Conservation (phyloP, 2,797 vertebrate genomes). For the Danio aesculapii region DNA sequence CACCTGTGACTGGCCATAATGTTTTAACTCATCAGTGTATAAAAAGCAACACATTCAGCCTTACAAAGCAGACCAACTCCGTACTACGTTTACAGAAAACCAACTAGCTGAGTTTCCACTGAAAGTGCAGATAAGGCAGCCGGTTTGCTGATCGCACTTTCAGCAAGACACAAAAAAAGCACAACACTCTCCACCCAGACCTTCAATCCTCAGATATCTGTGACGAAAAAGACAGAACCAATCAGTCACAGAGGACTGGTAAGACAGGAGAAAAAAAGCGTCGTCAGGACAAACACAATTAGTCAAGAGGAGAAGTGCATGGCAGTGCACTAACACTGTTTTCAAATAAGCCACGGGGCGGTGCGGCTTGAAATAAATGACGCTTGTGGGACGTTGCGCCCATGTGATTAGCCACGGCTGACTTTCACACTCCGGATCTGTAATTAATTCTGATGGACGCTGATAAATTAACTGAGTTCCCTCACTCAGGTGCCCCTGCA, state of each 20-base stretch:
- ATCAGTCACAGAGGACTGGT: constrained; percentile 48
- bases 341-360: constrained; percentile 37
- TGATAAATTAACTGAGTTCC: constrained; percentile 58
- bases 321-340: constrained; percentile 36
- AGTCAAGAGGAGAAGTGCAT: constrained; percentile 44
- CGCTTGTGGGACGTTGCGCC: not conserved
- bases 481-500: constrained; percentile 43
- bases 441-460: constrained; percentile 59
- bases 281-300: constrained; percentile 56
- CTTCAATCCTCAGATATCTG: constrained; percentile 28
- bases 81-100: not conserved
- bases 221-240: constrained; percentile 35
- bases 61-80: not conserved
- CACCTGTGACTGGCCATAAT: too few species aligned
- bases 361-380: constrained; percentile 20
- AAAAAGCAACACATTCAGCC: not conserved
- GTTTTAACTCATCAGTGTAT: too few species aligned
- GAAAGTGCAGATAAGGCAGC: constrained; percentile 28
- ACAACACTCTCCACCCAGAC: not conserved
- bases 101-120: not conserved
- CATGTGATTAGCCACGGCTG: constrained; percentile 43
- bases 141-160: constrained; percentile 37
- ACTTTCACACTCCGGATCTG: constrained; percentile 43
- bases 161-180: constrained; percentile 23
- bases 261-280: constrained; percentile 35